Evolutionary conservation across 2,888 invertebrate species (phyloP).

Genomic region (Apodemia duryi): DNA sequence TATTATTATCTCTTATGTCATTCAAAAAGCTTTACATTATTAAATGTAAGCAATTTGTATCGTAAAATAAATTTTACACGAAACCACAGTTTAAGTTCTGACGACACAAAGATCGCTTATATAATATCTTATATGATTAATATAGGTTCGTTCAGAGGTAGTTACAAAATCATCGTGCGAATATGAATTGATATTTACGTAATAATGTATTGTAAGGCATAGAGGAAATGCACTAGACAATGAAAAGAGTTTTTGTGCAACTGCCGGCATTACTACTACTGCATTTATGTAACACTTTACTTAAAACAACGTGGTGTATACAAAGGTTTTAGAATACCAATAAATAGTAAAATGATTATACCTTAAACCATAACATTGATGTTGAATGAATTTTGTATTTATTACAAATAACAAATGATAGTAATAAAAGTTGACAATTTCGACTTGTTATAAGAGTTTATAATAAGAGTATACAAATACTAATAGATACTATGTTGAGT

Average conservation of each 20-base stretch:
- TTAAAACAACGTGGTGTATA: conserved; percentile 23
- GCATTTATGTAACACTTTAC: conserved; percentile 28
- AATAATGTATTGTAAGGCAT: conserved; percentile 48
- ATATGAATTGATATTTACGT: conserved; percentile 42
- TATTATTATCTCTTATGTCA: too few species aligned
- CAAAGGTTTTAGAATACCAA: background rate
- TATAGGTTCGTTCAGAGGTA: conserved; percentile 8
- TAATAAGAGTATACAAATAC: too few species aligned
- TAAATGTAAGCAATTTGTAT: too few species aligned
- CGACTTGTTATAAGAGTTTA: too few species aligned
- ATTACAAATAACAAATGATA: background rate
- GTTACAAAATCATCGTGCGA: conserved; percentile 30
- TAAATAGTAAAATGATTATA: background rate
- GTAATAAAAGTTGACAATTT: too few species aligned
- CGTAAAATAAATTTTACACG: background rate
- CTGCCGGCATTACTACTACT: conserved; percentile 45
- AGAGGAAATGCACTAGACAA: conserved; percentile 74
- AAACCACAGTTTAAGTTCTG: background rate
- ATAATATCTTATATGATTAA: conserved; percentile 11
- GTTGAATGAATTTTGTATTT: background rate
- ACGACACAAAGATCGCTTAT: background rate
- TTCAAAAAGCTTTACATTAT: too few species aligned
- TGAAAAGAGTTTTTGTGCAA: conserved; percentile 63
- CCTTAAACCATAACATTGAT: background rate
- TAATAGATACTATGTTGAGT: too few species aligned